Evolutionary conservation across 2,888 invertebrate species (phyloP).

Genomic region (Atrina japonica): DNA sequence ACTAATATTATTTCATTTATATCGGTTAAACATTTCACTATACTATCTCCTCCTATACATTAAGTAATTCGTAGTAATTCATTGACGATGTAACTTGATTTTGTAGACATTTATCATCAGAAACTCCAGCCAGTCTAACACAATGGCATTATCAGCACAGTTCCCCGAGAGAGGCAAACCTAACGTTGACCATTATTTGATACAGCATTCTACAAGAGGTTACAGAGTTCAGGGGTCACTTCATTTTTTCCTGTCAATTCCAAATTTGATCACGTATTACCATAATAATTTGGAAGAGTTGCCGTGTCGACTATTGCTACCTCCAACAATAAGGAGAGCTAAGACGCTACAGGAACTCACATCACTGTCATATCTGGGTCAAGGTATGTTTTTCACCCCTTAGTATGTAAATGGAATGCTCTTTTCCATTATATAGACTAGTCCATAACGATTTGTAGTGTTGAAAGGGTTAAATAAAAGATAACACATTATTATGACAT

Average conservation of each 20-base stretch:
- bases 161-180: conserved; percentile 92
- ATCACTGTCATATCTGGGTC: conserved; percentile 92
- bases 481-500: neutral
- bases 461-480: no score
- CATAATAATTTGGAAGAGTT: conserved; percentile 85
- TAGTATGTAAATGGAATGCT: no score
- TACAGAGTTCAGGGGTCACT: conserved; percentile 95
- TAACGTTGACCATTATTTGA: conserved; percentile 97
- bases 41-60: no score
- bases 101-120: conserved; percentile 95
- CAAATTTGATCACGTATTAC: conserved; percentile 95
- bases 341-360: conserved; percentile 94
- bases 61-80: no score
- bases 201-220: conserved; percentile 88
- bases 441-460: no score
- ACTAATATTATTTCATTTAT: no score
- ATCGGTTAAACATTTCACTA: no score
- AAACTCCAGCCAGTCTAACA: conserved; percentile 94
- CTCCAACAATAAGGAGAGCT: conserved; percentile 92
- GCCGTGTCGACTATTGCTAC: conserved; percentile 93
- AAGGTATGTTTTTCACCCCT: conserved; percentile 76
- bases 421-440: no score
- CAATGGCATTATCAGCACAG: conserved; percentile 96
- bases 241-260: conserved; percentile 95
- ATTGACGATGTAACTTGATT: no score